These are phyloP conservation scores for Eudyptes chrysolophus DNA, from an alignment of 2,113 vertebrate genomes.

Conservation along the genomic window DNA sequence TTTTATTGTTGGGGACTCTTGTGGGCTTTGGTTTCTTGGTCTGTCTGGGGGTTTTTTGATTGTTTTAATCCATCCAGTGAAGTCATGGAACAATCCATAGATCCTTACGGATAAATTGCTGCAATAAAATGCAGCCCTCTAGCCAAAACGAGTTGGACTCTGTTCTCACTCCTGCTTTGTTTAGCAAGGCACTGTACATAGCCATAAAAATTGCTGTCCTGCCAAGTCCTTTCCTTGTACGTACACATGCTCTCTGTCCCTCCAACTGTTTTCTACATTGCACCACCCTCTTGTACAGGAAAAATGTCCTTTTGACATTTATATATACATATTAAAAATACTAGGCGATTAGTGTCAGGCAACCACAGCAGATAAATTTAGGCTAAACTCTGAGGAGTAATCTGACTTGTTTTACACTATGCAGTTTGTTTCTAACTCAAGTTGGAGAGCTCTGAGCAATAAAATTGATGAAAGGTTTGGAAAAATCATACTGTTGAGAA, in stretches of 20 bases:
- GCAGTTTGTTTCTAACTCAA: not conserved
- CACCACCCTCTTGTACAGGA: not conserved
- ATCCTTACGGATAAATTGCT: not conserved
- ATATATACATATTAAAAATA: not conserved
- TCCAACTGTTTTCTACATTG: not conserved
- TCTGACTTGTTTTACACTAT: rapidly evolving
- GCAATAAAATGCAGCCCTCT: not conserved
- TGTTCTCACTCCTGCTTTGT: not conserved
- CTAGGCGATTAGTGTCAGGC: not conserved
- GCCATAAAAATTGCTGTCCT: not conserved
- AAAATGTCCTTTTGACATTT: not conserved
- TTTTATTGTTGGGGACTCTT: not conserved
- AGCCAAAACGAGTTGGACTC: not conserved
- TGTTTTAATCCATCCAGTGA: not conserved
- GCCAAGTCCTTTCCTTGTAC: not conserved
- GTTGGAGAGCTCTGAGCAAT: not conserved
- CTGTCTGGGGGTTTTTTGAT: not conserved
- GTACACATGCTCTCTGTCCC: rapidly evolving
- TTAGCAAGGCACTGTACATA: not conserved
- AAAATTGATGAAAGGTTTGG: not conserved
- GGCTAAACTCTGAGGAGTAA: not conserved
- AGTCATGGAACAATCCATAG: not conserved
- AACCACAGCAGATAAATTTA: not conserved
- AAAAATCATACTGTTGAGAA: not conserved
- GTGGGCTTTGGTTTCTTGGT: not conserved